These are phyloP conservation scores for Morphnarchus princeps DNA, from an alignment of 2,113 vertebrate genomes.

Conservation along the genomic window DNA sequence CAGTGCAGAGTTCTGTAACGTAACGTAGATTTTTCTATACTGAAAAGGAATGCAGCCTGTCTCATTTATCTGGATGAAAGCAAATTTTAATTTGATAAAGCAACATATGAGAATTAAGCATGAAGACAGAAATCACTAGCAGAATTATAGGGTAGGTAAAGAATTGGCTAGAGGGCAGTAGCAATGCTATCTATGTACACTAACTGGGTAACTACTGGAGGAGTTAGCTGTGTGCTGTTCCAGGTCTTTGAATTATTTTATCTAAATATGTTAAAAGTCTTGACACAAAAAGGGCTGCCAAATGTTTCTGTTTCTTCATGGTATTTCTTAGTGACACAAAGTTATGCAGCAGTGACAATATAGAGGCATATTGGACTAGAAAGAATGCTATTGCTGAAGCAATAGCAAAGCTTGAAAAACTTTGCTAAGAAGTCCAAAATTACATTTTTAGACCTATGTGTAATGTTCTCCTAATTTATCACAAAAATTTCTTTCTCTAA, in stretches of 20 bases:
- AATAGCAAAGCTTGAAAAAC: background rate
- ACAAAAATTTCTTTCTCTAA: background rate
- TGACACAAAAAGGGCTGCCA: background rate
- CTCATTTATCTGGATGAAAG: background rate
- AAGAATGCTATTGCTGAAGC: background rate
- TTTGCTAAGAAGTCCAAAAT: background rate
- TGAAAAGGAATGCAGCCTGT: background rate
- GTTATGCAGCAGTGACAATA: background rate
- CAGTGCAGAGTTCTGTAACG: background rate
- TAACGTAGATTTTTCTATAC: background rate
- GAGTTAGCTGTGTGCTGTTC: background rate
- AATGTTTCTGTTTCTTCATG: background rate
- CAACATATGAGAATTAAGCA: background rate
- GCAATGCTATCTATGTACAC: fast-evolving
- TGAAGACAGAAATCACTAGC: background rate
- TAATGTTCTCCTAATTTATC: background rate
- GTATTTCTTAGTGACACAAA: background rate
- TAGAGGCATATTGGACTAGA: background rate
- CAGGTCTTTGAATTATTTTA: background rate
- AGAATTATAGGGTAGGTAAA: background rate
- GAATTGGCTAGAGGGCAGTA: background rate
- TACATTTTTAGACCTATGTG: background rate
- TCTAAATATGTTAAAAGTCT: background rate
- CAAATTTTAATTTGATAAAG: background rate
- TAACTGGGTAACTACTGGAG: background rate